Evolutionary conservation across 2,888 invertebrate species (phyloP).

Genomic region (Hydrotaea diabolus): DNA sequence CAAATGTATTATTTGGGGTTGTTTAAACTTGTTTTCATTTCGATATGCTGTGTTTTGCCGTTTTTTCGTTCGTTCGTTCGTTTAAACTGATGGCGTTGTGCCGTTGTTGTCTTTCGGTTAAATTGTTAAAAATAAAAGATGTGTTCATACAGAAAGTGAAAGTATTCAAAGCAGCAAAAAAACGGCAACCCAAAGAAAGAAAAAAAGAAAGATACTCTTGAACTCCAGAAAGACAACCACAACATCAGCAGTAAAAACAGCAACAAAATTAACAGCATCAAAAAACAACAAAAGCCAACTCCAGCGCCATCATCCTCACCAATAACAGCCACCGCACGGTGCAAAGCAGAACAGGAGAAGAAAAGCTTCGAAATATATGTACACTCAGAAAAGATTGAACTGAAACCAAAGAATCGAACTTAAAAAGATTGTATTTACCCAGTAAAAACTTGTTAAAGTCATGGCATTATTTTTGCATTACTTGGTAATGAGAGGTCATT

Average conservation of each 20-base stretch:
- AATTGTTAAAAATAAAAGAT: constrained; percentile 57
- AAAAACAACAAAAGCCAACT: constrained; percentile 26
- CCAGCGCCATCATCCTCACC: constrained; percentile 23
- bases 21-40: constrained; percentile 62
- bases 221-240: constrained; percentile 52
- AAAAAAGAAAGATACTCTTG: constrained; percentile 58
- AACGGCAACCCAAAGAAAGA: background rate
- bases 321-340: constrained; percentile 31
- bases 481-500: too few species aligned
- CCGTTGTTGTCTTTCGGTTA: constrained; percentile 8
- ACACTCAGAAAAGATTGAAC: too few species aligned
- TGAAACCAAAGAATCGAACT: too few species aligned
- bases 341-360: constrained; percentile 29
- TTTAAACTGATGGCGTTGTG: background rate
- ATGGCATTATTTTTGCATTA: too few species aligned
- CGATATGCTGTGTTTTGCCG: constrained; percentile 49
- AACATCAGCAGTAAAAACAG: constrained; percentile 18
- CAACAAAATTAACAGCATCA: background rate
- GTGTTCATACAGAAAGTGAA: constrained; percentile 67
- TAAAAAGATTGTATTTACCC: too few species aligned
- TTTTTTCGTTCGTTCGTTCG: too few species aligned
- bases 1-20: constrained; percentile 40
- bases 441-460: too few species aligned
- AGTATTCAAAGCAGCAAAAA: constrained; percentile 51
- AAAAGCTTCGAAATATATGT: constrained; percentile 25